Evolutionary conservation across 2,888 invertebrate species (phyloP), one percentile per base, ranked within the genome.

Genomic region (Protophormia terraenovae): DNA sequence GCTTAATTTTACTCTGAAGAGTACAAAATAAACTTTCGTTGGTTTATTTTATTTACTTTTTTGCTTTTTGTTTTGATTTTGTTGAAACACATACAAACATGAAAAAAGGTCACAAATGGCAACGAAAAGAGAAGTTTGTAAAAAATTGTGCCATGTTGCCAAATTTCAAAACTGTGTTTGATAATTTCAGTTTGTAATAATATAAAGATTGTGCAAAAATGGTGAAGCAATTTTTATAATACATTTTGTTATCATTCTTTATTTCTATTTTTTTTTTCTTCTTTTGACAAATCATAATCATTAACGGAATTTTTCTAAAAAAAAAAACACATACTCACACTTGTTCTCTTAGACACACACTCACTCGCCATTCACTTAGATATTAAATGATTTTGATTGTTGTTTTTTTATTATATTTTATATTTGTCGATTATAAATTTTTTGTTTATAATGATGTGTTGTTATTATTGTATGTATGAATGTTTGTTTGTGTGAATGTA

Each of bases 271-370:
- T 5, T 8, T n/a, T 45, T 41, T 50, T 5, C 75, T 62, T 62
- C 27, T 62, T 45, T 81, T 72, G 69, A 72, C 80, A 84, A 84
- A 84, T 84, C 81, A 84, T 81, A 84, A 67, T 77, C 84, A 71
- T 80, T 76, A 77, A 50, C 50, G 41, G 64, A 32, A 69, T 50
- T 60, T 71, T 50, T 53, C 53, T 19, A 22, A 32, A 22, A 73
- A 73, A 32, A 27, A 24, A 55, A 32, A 27, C 47, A 60, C 29
- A 64, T n/a, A 41, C 32, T 29, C 35, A 12, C 29, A 60, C 50
- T 38, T 66, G 19, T 32, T 16, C 27, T 27, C n/a, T n/a, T 47
- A 47, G 6, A 14, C 19, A 6, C 0, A 24, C 32, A 50, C 27
- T 41, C 53, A 19, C 47, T 16, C 45, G 38, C 67, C 19, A 32